Percentiles rank a stretch among this genome's conserved stretches.
These are phyloP conservation scores for Epinotia bilunana DNA, from an alignment of 2,888 invertebrate species.

Conservation along the genomic window DNA sequence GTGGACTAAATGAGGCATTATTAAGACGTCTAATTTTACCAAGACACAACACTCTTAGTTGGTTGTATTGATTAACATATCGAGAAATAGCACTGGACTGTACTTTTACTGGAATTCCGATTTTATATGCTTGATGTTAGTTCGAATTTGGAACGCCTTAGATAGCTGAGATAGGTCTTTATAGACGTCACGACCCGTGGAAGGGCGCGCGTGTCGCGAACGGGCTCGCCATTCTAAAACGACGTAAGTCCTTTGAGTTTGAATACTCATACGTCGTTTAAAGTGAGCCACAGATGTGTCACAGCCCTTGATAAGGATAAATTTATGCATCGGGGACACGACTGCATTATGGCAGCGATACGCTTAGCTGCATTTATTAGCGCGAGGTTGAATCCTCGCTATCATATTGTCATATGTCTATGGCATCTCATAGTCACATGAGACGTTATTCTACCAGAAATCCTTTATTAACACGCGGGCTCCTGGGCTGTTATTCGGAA, in stretches of 20 bases:
- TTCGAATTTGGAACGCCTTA: neutral
- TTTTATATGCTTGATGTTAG: neutral
- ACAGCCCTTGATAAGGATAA: slow-evolving; percentile 61
- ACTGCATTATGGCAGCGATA: slow-evolving; percentile 49
- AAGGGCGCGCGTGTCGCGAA: slow-evolving; percentile 5
- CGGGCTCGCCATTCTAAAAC: neutral
- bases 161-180: neutral
- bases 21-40: slow-evolving; percentile 31
- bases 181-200: neutral
- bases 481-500: neutral
- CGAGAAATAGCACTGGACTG: neutral
- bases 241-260: neutral
- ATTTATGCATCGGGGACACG: slow-evolving; percentile 67
- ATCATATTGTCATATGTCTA: neutral
- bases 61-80: slow-evolving; percentile 26
- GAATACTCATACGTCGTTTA: neutral
- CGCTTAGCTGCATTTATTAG: slow-evolving; percentile 50
- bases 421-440: neutral
- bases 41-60: slow-evolving; percentile 26
- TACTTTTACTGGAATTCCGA: neutral
- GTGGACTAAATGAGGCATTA: slow-evolving; percentile 9
- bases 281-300: slow-evolving; percentile 48
- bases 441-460: slow-evolving; percentile 1
- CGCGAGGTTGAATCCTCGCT: slow-evolving; percentile 11
- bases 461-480: slow-evolving; percentile 3